Percentiles rank a stretch among this genome's conserved stretches.
These are phyloP conservation scores for Castor canadensis DNA, from an alignment of 2,113 vertebrate genomes.

Conservation along the genomic window DNA sequence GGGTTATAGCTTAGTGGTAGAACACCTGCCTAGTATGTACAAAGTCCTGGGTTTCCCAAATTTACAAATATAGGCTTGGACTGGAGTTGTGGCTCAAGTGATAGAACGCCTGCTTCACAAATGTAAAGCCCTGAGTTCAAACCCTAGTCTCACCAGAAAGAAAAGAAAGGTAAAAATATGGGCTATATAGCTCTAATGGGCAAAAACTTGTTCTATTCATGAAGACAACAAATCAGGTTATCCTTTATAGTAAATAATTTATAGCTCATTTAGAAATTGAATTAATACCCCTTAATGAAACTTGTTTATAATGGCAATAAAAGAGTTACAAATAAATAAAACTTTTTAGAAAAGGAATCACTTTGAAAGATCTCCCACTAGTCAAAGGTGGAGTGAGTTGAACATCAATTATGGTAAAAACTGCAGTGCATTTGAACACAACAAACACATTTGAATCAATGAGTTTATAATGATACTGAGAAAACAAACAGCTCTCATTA, in stretches of 20 bases:
- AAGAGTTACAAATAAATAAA: constrained; percentile 44
- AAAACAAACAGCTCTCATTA: not conserved
- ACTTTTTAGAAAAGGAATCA: not conserved
- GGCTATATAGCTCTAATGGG: too few species aligned
- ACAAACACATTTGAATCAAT: not conserved
- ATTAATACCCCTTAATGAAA: constrained; percentile 31
- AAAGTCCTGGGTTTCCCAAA: too few species aligned
- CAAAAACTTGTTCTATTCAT: not conserved
- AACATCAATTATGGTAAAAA: constrained; percentile 17
- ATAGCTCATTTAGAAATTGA: constrained; percentile 1
- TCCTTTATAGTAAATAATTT: constrained; percentile 34
- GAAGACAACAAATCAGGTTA: constrained; percentile 44
- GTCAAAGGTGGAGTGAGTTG: not conserved
- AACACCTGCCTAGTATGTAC: too few species aligned
- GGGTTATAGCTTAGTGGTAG: too few species aligned
- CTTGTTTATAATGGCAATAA: constrained; percentile 23
- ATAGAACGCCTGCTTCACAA: too few species aligned
- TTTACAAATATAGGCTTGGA: too few species aligned
- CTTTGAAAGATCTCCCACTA: constrained; percentile 15
- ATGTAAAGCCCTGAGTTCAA: too few species aligned
- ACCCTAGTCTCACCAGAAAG: too few species aligned
- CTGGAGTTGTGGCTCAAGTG: too few species aligned
- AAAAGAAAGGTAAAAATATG: too few species aligned
- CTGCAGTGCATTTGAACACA: not conserved
- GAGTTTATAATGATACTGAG: constrained; percentile 1